phyloP scores from a whole-genome alignment of 2,888 invertebrate genomes.

The Panzeria rudis region DNA sequence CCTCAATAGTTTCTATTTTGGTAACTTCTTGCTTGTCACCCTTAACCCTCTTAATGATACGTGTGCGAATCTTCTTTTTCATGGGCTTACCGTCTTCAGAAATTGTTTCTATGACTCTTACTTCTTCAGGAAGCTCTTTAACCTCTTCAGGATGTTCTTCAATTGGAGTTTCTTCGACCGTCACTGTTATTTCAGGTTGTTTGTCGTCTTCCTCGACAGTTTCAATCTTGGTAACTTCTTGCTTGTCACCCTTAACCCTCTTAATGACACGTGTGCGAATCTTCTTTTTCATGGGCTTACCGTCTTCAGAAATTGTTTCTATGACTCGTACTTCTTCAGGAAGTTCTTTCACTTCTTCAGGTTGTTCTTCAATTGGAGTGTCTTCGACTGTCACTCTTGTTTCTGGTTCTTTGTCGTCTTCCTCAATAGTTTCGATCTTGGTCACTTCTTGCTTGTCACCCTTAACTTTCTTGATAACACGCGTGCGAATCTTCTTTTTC shows the following conservation, averaged over 20 bases:
- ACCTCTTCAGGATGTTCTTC: conserved; percentile 10
- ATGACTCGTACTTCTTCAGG: conserved; percentile 15
- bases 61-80: conserved; percentile 27
- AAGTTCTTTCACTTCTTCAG: conserved; percentile 6
- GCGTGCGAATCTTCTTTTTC: conserved; percentile 30
- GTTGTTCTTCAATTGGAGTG: background rate
- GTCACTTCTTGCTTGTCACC: conserved; percentile 27
- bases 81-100: conserved; percentile 1
- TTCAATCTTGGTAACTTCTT: conserved; percentile 27
- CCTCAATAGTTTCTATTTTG: conserved; percentile 33
- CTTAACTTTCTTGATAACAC: conserved; percentile 19
- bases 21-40: conserved; percentile 31
- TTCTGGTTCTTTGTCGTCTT: conserved; percentile 20
- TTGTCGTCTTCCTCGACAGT: conserved; percentile 30
- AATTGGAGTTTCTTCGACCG: conserved; percentile 1
- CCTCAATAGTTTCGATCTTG: conserved; percentile 25
- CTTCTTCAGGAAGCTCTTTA: conserved; percentile 5
- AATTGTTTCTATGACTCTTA: conserved; percentile 12
- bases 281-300: conserved; percentile 13
- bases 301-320: conserved; percentile 14
- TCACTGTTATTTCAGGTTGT: conserved; percentile 22
- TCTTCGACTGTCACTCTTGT: conserved; percentile 28
- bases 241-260: conserved; percentile 12
- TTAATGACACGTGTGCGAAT: conserved; percentile 27
- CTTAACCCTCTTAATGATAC: conserved; percentile 18